Base-by-base conservation (phyloP, 2,113 vertebrate genomes). In the Geococcyx californianus region DNA sequence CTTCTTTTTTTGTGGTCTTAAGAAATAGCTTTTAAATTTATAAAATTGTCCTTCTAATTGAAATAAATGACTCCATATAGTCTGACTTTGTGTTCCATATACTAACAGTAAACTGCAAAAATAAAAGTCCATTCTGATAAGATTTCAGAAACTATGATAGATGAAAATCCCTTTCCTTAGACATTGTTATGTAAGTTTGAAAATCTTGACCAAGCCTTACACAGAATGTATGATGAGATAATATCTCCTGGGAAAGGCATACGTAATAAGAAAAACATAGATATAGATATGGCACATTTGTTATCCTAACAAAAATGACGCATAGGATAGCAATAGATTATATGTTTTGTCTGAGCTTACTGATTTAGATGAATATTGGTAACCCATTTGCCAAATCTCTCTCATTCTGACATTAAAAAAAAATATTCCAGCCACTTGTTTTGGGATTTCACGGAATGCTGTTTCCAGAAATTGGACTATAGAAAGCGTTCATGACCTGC, bases 11-110 rank as follows among this genome's bases (percentile, higher is more conserved):
- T 47, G 62, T 49, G 66, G 76, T 38, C 4, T 66, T 87, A 62
- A 36, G 49, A n/a, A 42, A 80, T 63, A 78, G 13, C 28, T 47
- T 70, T 69, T 51, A 36, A 52, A 42, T 94, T 91, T n/a, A 94
- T 94, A 77, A 93, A 89, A 51, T 74, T 94, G 79, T 95, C 44
- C 47, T n/a, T 91, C 23, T 95, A 93, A 96, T 77, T 79, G 75
- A 95, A 93, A 79, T 26, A 91, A 81, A 92, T 33, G 4, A 23
- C 45, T 86, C 82, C 24, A 66, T 82, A 54, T 20, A 63, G 55
- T 44, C 11, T 40, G 8, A 36, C 42, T 93, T 72, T 64, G 47
- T 64, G 49, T 55, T 62, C 36, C 20, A 40, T 38, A 38, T 23
- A 26, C 7, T 47, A 16, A 20, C 49, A 26, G 23, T 74, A 69